Conservation (phyloP, 1,140 invertebrate genomes). For the Drosophila teissieri region DNA sequence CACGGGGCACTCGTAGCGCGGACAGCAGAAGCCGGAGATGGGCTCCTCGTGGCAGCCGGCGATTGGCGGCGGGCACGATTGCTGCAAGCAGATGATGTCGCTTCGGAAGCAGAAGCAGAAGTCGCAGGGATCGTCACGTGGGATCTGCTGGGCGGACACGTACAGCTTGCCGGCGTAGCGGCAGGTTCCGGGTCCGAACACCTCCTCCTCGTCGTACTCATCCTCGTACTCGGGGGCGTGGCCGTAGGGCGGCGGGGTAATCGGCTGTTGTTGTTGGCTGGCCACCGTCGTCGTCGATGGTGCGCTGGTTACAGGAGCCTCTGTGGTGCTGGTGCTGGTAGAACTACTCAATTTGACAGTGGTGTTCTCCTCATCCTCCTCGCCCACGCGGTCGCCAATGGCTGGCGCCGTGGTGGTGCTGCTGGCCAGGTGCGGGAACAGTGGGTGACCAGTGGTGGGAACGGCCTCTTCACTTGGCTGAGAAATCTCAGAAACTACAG, state of each 20-base stretch:
- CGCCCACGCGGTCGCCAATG: slow-evolving; percentile 57
- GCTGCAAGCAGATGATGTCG: slow-evolving; percentile 97
- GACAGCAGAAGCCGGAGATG: slow-evolving; percentile 97
- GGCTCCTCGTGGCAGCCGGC: slow-evolving; percentile 95
- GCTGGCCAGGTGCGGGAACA: slow-evolving; percentile 61
- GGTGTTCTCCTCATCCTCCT: slow-evolving; percentile 30
- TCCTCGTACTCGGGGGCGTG: slow-evolving; percentile 85
- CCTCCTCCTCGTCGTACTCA: slow-evolving; percentile 89
- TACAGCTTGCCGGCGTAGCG: slow-evolving; percentile 96
- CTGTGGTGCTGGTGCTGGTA: slow-evolving; percentile 47
- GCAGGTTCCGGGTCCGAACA: slow-evolving; percentile 94
- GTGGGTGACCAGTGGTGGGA: slow-evolving; percentile 66
- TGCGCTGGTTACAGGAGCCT: slow-evolving; percentile 30
- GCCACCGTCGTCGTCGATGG: slow-evolving; percentile 52
- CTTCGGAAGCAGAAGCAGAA: slow-evolving; percentile 99
- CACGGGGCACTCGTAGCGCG: slow-evolving; percentile 96
- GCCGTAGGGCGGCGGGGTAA: slow-evolving; percentile 78
- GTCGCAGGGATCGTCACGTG: slow-evolving; percentile 96
- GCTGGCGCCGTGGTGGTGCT: slow-evolving; percentile 49
- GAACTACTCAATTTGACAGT: slow-evolving; percentile 29
- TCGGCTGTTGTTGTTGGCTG: slow-evolving; percentile 56
- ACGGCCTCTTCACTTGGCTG: slow-evolving; percentile 24
- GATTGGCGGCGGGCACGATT: slow-evolving; percentile 97
- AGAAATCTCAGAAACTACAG: slow-evolving; percentile 55
- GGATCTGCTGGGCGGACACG: slow-evolving; percentile 97